Evolutionary conservation across 2,797 vertebrate species (phyloP).

Genomic region (Nothura maculosa): DNA sequence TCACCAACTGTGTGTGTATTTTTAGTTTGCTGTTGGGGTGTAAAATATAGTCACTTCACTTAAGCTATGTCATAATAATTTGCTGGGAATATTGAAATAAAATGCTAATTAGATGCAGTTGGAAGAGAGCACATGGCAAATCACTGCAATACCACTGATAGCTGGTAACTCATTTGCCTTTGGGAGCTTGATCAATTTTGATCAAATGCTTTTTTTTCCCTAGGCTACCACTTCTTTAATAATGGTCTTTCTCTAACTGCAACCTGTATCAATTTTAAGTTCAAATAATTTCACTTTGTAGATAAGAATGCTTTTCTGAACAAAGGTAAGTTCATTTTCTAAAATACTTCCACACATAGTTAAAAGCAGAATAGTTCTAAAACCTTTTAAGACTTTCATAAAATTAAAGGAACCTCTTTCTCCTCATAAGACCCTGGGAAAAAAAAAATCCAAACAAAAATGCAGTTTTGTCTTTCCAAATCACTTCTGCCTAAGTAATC

Average conservation of each 20-base stretch:
- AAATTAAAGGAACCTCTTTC: background rate
- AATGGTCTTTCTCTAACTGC: background rate
- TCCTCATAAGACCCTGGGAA: background rate
- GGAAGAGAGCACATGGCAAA: constrained; percentile 51
- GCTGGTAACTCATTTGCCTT: constrained; percentile 31
- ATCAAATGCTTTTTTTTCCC: constrained; percentile 32
- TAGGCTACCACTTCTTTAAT: constrained; percentile 17
- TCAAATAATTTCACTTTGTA: background rate
- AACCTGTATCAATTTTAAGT: constrained; percentile 10
- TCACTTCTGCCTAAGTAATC: background rate
- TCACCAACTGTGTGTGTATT: constrained; percentile 1
- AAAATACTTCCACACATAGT: background rate
- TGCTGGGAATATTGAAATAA: constrained; percentile 59
- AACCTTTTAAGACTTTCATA: background rate
- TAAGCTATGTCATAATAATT: constrained; percentile 51
- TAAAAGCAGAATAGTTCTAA: constrained; percentile 7
- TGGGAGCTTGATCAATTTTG: constrained; percentile 47
- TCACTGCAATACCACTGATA: constrained; percentile 23
- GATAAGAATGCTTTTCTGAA: constrained; percentile 16
- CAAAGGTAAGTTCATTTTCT: background rate
- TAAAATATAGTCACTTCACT: constrained; percentile 47
- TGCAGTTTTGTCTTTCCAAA: background rate
- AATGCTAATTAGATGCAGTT: constrained; percentile 63
- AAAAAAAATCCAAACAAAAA: background rate
- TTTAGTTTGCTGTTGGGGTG: constrained; percentile 29